A percentile compares a stretch with the other conserved stretches of the same genome.
Evolutionary conservation across 2,797 vertebrate genomes (phyloP).

Genomic region (Eospalax fontanierii): DNA sequence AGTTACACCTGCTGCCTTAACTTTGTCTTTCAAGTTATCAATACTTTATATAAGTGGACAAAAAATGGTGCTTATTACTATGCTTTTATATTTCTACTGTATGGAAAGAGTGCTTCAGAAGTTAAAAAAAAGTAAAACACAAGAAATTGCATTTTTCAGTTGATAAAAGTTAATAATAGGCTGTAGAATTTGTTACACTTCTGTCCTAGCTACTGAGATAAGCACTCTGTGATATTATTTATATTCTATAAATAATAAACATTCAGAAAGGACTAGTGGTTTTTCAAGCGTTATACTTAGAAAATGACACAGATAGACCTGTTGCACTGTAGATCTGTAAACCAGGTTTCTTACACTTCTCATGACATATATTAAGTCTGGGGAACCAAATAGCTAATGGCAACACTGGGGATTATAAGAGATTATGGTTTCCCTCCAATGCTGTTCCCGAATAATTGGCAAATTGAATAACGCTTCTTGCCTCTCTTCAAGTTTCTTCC

Average conservation of each 20-base stretch:
- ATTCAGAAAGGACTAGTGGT: background rate
- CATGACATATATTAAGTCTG: background rate
- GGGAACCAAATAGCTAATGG: background rate
- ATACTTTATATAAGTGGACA: constrained; percentile 17
- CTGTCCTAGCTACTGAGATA: constrained; percentile 15
- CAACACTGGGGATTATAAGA: background rate
- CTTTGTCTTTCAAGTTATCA: constrained; percentile 30
- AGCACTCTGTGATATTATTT: constrained; percentile 46
- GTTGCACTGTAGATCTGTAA: background rate
- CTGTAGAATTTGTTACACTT: constrained; percentile 14
- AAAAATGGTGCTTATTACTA: background rate
- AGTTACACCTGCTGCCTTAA: background rate
- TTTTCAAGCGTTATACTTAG: constrained; percentile 21
- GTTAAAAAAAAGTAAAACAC: background rate
- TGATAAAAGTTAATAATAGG: background rate
- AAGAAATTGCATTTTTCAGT: constrained; percentile 17
- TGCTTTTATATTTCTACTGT: constrained; percentile 10
- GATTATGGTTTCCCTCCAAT: background rate
- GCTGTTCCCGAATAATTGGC: constrained; percentile 25
- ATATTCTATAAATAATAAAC: background rate
- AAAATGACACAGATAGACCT: background rate
- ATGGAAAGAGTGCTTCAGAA: background rate
- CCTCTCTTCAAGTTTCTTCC: background rate
- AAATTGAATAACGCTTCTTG: background rate
- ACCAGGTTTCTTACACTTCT: background rate